Evolutionary conservation across 1,140 invertebrate species (phyloP).

Genomic region (Trichoplusia ni): DNA sequence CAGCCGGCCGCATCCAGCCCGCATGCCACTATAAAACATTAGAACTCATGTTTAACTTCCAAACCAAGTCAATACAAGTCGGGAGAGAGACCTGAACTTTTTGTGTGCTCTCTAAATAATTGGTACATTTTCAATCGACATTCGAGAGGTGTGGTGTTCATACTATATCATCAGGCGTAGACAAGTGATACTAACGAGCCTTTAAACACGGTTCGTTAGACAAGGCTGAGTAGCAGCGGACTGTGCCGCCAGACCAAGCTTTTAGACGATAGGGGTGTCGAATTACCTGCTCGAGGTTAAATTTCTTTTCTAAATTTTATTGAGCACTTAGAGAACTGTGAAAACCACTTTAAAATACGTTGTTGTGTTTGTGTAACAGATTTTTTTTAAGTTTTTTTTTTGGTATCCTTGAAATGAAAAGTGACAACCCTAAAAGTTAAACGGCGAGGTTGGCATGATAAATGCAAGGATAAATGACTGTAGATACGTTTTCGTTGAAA

Average conservation of each 20-base stretch:
- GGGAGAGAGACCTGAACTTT: not conserved
- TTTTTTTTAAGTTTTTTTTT: no score
- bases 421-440: conserved; percentile 20
- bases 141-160: not conserved
- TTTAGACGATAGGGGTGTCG: conserved; percentile 1
- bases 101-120: not conserved
- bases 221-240: conserved; percentile 19
- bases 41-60: not conserved
- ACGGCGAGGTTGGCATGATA: conserved; percentile 12
- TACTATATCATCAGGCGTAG: conserved; percentile 16
- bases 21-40: conserved; percentile 15
- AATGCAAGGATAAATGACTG: conserved; percentile 24
- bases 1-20: not conserved
- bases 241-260: not conserved
- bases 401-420: no score
- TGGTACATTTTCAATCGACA: conserved; percentile 1
- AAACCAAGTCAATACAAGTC: not conserved
- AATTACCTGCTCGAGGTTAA: not conserved
- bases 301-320: not conserved
- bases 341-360: no score
- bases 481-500: conserved; percentile 8
- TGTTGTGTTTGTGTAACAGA: no score
- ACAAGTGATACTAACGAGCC: conserved; percentile 40
- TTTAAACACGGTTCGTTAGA: conserved; percentile 39
- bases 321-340: no score